A percentile compares a stretch with the other conserved stretches of the same genome.
These are phyloP conservation scores for Pelusios castaneus DNA, from an alignment of 2,113 vertebrate genomes.

Conservation along the genomic window DNA sequence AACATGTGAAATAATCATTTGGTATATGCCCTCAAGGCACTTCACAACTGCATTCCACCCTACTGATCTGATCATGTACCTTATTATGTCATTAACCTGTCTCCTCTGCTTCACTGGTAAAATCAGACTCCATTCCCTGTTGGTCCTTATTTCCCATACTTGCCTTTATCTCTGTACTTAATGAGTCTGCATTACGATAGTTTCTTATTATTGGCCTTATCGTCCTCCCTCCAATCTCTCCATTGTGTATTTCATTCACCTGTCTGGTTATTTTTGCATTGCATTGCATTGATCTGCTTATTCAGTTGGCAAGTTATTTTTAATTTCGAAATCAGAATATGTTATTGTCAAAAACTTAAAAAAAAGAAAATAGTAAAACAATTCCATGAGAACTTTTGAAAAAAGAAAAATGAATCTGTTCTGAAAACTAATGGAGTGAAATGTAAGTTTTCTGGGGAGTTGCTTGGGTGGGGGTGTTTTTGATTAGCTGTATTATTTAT, in stretches of 20 bases:
- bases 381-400: neutral
- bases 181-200: neutral
- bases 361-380: neutral
- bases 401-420: neutral
- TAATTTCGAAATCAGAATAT: neutral
- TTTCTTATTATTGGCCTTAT: neutral
- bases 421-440: neutral
- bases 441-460: neutral
- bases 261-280: neutral
- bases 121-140: neutral
- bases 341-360: neutral
- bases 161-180: neutral
- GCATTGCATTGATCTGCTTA: neutral
- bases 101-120: neutral
- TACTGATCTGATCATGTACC: neutral
- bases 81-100: neutral
- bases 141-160: neutral
- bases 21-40: neutral
- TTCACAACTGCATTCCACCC: neutral
- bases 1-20: neutral
- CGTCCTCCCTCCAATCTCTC: neutral
- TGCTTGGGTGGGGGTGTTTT: neutral
- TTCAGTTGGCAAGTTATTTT: neutral
- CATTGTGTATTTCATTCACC: neutral
- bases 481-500: neutral